phyloP scores from a whole-genome alignment of 2,888 invertebrate species.

The Hydraecia micacea region DNA sequence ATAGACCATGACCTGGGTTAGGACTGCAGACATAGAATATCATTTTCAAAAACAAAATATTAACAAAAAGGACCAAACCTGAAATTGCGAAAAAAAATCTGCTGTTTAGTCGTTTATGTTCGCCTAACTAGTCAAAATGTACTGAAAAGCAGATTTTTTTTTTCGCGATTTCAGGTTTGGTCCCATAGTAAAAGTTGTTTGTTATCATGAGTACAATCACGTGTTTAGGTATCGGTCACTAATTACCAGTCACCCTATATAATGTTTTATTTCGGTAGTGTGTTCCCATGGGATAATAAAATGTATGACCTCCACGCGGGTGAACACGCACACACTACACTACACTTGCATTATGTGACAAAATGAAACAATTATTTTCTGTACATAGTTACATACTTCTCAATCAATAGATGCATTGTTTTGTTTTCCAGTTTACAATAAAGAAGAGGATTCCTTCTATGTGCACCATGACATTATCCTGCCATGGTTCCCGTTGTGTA shows the following conservation, averaged over 20 bases:
- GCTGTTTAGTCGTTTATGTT: no score
- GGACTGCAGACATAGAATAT: neutral
- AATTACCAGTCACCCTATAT: no score
- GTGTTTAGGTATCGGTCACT: no score
- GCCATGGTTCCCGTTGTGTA: constrained; percentile 96
- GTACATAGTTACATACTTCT: neutral
- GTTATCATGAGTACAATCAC: no score
- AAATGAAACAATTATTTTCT: neutral
- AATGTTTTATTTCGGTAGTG: no score
- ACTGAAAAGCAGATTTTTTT: no score
- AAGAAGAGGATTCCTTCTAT: constrained; percentile 96
- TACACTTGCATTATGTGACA: constrained; percentile 19
- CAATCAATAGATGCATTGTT: constrained; percentile 9
- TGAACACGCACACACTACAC: constrained; percentile 33
- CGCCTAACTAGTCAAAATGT: no score
- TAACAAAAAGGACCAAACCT: no score
- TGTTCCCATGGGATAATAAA: neutral
- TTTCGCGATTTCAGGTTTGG: no score
- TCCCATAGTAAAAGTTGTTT: no score
- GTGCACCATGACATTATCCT: constrained; percentile 98
- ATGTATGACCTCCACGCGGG: neutral
- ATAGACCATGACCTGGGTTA: neutral
- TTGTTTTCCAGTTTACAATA: constrained; percentile 94
- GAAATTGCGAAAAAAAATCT: no score
- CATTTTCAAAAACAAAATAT: no score